Evolutionary conservation across 1,140 invertebrate genomes (phyloP), one percentile per base, ranked within the genome.

Genomic region (Luehdorfia chinensis): DNA sequence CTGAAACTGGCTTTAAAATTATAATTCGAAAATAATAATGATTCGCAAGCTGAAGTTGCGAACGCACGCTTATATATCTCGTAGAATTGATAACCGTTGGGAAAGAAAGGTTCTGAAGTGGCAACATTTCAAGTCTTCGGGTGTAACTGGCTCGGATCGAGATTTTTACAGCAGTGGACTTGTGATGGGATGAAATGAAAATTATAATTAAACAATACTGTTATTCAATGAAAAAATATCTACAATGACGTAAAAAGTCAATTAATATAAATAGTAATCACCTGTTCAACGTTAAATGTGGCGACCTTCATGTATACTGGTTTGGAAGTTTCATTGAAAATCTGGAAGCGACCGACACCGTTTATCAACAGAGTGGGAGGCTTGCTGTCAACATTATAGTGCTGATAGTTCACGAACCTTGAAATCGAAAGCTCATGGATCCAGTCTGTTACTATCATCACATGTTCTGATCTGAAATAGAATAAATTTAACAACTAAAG

Each of bases 361-460:
- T 97, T 97, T 32, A 96, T 89, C 2, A 96, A 77, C 9, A 96
- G 84, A 4, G 91, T 93, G 0, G 91, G 87, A 0, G 95, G 93
- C 62, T 95, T 95, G 67, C 95, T 95, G 52, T 93, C 89, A 0
- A 92, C 93, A n/a, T 88, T 84, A 1, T 92, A 90, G 61, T 96
- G 93, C 70, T 95, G 92, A 71, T 96, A 94, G 11, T 90, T 90
- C 1, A 92, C 87, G 80, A 95, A 96, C 66, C 91, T 92, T 5
- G 89, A 87, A 5, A 91, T 88, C 0, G 92, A 91, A 3, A 92
- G 76, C 28, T 90, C 84, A 49, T 92, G 90, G n/a, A 92, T 88
- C 95, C 95, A 97, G 66, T 97, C 95, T 14, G 92, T 90, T 1
- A 96, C 83, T 1, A 92, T 76, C 53, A 96, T 90, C 0, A 90